Conservation (phyloP, 2,113 vertebrate species). For the Dascyllus trimaculatus region DNA sequence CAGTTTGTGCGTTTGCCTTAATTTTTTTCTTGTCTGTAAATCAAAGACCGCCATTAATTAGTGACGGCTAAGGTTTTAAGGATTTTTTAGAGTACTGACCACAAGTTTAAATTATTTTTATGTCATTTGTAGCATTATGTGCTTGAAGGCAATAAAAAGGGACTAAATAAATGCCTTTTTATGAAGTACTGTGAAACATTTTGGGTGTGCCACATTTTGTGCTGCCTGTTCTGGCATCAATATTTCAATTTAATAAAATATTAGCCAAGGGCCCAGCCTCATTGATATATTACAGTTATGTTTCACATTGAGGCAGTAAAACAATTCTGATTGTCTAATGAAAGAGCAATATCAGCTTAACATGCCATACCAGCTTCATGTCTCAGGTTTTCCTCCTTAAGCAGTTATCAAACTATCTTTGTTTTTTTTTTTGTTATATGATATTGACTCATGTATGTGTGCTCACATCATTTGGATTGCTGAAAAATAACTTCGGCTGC, state of each 20-base stretch:
- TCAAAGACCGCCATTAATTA: neutral
- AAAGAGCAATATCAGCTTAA: neutral
- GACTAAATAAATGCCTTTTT: neutral
- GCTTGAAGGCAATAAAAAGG: neutral
- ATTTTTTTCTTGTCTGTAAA: neutral
- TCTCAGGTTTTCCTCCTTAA: neutral
- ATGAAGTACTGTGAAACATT: neutral
- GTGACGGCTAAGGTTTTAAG: too few species aligned
- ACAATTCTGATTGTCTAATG: slow-evolving; percentile 17
- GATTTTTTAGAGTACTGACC: too few species aligned
- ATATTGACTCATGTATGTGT: neutral
- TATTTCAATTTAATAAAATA: slow-evolving; percentile 13
- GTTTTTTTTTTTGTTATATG: neutral
- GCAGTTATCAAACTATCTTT: neutral
- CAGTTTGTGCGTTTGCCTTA: neutral
- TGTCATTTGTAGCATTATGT: neutral
- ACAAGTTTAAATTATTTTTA: too few species aligned
- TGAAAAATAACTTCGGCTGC: neutral
- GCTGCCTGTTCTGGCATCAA: slow-evolving; percentile 14
- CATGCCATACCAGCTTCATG: neutral
- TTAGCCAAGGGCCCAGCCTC: neutral
- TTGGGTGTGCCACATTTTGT: slow-evolving; percentile 30
- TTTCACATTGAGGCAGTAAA: slow-evolving; percentile 19
- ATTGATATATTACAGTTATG: slow-evolving; percentile 5
- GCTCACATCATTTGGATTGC: neutral